Conservation (phyloP, 2,888 invertebrate genomes). For the Lapara coniferarum region DNA sequence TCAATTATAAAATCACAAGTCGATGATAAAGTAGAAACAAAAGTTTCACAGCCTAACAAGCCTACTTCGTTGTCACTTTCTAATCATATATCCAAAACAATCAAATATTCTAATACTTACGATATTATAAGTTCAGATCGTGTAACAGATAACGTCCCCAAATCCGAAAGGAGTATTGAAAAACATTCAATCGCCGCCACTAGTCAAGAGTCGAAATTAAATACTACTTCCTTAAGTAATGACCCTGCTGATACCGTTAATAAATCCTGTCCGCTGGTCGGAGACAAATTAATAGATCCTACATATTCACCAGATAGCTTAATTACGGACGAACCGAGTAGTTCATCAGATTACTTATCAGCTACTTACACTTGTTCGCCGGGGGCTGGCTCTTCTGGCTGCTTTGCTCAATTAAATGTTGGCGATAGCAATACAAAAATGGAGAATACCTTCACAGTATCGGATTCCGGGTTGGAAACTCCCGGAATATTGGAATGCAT, state of each 20-base stretch:
- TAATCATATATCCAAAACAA: slow-evolving; percentile 70
- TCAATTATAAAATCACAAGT: slow-evolving; percentile 70
- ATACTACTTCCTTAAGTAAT: slow-evolving; percentile 35
- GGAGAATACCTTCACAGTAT: slow-evolving; percentile 70
- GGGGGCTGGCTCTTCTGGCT: slow-evolving; percentile 51
- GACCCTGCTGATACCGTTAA: slow-evolving; percentile 38
- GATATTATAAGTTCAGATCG: slow-evolving; percentile 60
- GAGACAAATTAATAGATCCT: slow-evolving; percentile 53
- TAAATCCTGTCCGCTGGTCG: slow-evolving; percentile 40
- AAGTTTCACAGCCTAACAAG: slow-evolving; percentile 53
- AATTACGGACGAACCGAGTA: slow-evolving; percentile 70
- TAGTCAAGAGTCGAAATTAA: slow-evolving; percentile 46
- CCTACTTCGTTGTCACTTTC: slow-evolving; percentile 71
- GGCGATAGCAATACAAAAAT: slow-evolving; percentile 61
- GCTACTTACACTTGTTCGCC: slow-evolving; percentile 68
- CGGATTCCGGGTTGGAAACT: slow-evolving; percentile 78
- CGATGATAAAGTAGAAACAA: slow-evolving; percentile 51
- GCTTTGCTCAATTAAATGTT: slow-evolving; percentile 59
- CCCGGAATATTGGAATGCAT: slow-evolving; percentile 68
- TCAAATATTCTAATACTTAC: slow-evolving; percentile 73
- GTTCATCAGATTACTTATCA: slow-evolving; percentile 74
- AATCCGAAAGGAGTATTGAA: slow-evolving; percentile 35
- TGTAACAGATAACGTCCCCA: slow-evolving; percentile 46
- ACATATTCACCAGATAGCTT: slow-evolving; percentile 72
- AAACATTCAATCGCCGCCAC: slow-evolving; percentile 33